A percentile compares a stretch with the other conserved stretches of the same genome.
Evolutionary conservation across 1,140 invertebrate genomes (phyloP).

Genomic region (Megalopta genalis): DNA sequence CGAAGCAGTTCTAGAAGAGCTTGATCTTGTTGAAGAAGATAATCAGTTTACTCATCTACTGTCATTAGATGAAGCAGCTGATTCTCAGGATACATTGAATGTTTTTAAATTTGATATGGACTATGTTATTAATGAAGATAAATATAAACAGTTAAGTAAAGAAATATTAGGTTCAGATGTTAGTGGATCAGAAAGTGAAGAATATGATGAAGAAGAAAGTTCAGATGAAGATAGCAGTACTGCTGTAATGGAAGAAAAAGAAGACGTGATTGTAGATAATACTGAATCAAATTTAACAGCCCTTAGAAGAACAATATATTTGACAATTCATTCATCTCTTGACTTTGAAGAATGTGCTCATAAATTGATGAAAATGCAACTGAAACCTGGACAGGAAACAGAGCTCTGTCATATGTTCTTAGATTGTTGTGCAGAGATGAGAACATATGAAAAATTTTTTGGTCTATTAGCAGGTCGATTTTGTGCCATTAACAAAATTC

Average conservation of each 20-base stretch:
- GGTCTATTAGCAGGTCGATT: constrained; percentile 95
- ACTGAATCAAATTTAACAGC: constrained; percentile 98
- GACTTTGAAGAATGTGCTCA: constrained; percentile 99
- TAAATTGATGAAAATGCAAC: constrained; percentile 97
- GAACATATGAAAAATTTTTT: constrained; percentile 99
- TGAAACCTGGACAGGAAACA: constrained; percentile 95
- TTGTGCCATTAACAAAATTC: constrained; percentile 94
- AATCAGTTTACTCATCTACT: constrained; percentile 98
- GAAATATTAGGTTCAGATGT: constrained; percentile 90
- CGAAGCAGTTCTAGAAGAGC: constrained; percentile 90
- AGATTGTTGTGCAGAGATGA: constrained; percentile 99
- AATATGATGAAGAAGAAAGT: constrained; percentile 84
- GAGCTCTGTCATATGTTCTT: constrained; percentile 99
- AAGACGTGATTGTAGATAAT: constrained; percentile 93
- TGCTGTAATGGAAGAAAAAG: constrained; percentile 79
- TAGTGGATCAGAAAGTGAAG: constrained; percentile 80
- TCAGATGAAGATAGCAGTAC: constrained; percentile 80
- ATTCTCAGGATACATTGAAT: constrained; percentile 95
- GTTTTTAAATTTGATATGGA: constrained; percentile 97
- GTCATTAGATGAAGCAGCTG: constrained; percentile 91
- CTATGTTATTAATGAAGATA: constrained; percentile 95
- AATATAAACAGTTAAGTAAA: constrained; percentile 95
- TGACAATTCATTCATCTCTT: constrained; percentile 98
- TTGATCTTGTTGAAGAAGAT: constrained; percentile 98
- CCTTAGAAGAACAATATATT: constrained; percentile 96